These are phyloP conservation scores for Drosophila pallidifrons DNA, from an alignment of 1,140 invertebrate genomes.

Conservation along the genomic window DNA sequence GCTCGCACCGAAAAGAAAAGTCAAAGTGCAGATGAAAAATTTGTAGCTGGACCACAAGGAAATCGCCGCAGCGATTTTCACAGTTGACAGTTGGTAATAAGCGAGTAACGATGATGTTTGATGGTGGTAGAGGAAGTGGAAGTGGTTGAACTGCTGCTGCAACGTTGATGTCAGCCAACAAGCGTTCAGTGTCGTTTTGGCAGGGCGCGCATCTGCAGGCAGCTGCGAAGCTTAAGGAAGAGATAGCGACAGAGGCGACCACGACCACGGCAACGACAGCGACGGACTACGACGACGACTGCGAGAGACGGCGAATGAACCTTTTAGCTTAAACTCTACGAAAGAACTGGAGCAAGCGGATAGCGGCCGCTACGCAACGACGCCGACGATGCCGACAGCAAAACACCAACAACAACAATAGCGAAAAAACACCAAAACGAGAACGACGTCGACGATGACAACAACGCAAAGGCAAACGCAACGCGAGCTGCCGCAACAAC, in stretches of 20 bases:
- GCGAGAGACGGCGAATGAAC: slow-evolving; percentile 54
- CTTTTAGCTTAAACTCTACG: slow-evolving; percentile 83
- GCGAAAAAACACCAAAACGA: slow-evolving; percentile 13
- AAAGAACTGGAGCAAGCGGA: slow-evolving; percentile 77
- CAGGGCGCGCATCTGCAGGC: slow-evolving; percentile 56
- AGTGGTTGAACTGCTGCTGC: slow-evolving; percentile 23
- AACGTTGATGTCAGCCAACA: slow-evolving; percentile 36
- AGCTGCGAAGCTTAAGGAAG: slow-evolving; percentile 52
- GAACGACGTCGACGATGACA: slow-evolving; percentile 7
- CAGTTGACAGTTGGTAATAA: slow-evolving; percentile 24
- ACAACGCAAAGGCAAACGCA: slow-evolving; percentile 39
- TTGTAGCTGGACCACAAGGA: slow-evolving; percentile 9
- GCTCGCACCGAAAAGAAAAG: background rate
- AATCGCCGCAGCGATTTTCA: slow-evolving; percentile 13
- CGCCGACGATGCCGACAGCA: slow-evolving; percentile 40
- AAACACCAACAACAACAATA: background rate
- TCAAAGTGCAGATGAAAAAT: slow-evolving; percentile 15
- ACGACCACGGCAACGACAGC: slow-evolving; percentile 2
- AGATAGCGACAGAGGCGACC: slow-evolving; percentile 35
- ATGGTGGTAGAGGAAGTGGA: slow-evolving; percentile 7
- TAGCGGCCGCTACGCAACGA: slow-evolving; percentile 41
- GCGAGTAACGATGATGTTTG: slow-evolving; percentile 21
- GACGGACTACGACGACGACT: slow-evolving; percentile 21
- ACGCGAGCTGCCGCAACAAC: slow-evolving; percentile 60
- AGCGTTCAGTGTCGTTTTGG: slow-evolving; percentile 37